Percentiles rank a stretch among this genome's conserved stretches.
Conservation (phyloP, 2,797 vertebrate genomes). For the Mormyrus proboscirostris region DNA sequence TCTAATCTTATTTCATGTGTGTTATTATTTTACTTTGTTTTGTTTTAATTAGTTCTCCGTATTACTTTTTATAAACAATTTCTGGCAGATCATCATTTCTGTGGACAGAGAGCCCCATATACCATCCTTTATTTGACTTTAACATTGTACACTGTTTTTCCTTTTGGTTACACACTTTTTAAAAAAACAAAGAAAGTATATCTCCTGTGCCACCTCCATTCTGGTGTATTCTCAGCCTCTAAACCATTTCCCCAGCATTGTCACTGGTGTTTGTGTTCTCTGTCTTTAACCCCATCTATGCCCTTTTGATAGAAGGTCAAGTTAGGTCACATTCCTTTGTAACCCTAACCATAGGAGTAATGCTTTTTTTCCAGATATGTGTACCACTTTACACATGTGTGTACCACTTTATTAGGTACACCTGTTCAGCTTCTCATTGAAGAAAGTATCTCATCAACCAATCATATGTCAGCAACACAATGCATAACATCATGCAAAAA, state of each 20-base stretch:
- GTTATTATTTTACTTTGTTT: not conserved
- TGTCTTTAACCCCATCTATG: not conserved
- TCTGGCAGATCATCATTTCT: not conserved
- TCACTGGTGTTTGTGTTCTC: not conserved
- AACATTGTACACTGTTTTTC: not conserved
- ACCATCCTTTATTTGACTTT: not conserved
- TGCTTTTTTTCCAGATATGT: not conserved
- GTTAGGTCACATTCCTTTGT: not conserved
- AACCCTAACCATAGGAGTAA: not conserved
- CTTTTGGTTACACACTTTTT: not conserved
- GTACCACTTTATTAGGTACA: not conserved
- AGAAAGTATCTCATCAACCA: not conserved
- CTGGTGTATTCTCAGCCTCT: not conserved
- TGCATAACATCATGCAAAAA: not conserved
- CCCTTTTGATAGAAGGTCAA: not conserved
- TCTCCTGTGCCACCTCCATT: not conserved
- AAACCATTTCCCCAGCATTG: not conserved
- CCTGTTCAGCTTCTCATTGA: not conserved
- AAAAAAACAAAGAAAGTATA: not conserved
- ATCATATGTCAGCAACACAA: not conserved
- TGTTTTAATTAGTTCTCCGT: not conserved
- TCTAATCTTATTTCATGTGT: not conserved
- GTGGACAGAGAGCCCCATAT: not conserved
- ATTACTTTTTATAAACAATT: not conserved
- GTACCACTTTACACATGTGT: not conserved